Base-by-base conservation (phyloP, 2,113 vertebrate genomes). In the Gracilinanus agilis region DNA sequence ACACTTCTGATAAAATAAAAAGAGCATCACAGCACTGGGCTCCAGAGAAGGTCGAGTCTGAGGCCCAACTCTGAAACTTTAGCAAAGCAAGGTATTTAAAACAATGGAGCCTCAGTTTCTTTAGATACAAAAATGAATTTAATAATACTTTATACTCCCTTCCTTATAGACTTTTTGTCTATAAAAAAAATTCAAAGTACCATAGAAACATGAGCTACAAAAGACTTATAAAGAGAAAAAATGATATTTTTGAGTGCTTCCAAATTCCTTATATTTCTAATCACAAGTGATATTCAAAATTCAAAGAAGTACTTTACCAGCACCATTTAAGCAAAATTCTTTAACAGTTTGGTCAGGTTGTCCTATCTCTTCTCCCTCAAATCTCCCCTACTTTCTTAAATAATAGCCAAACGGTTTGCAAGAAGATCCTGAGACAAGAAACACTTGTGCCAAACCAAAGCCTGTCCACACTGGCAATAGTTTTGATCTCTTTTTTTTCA, bases 401-500 rank as follows among this genome's bases (percentile, higher is more conserved):
- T 83, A 95, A 94, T 25, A 44, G 24, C 24, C 11, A 13, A 95
- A 24, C 54, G 92, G n/a, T 67, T 94, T 91, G 94, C 55, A 29
- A 29, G 67, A 29, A 67, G 53, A 44, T 61, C 9, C 27, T 56
- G 94, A 95, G 54, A 23, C 55, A 92, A 95, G 58, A 92, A 54
- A 83, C 40, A 23, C 67, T 44, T 88, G 92, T 40, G 29, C 19
- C 23, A 49, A 58, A 89, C 0, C 49, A 55, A 34, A 49, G 54
- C 53, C 40, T 93, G 90, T 56, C 93, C 9, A 92, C 16, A 61
- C n/a, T 91, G 27, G 54, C 27, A 34, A 44, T 88, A n/a, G 55
- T 91, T 93, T 56, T 56, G n/a, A 23, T 67, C 54, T 92, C 55
- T 95, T 90, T 92, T 34, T 23, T 9, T 34, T 53, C 29, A 54